Conservation (phyloP, 53 echinoderm and acorn worm species). For the Crossaster papposus region DNA sequence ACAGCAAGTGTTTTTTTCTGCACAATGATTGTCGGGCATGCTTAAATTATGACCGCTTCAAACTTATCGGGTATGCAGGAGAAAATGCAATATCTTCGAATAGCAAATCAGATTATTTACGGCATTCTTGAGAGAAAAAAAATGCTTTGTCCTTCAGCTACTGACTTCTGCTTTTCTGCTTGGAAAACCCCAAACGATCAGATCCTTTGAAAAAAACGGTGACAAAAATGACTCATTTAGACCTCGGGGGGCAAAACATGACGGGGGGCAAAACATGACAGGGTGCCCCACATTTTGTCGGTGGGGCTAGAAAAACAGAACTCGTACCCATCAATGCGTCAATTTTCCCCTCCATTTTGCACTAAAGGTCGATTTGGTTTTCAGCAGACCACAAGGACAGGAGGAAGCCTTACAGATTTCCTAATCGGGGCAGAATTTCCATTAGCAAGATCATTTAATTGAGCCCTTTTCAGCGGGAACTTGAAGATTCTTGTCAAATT, state of each 20-base stretch:
- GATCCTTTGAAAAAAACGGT: background rate
- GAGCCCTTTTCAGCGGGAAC: background rate
- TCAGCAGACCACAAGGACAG: background rate
- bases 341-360: conserved; percentile 22
- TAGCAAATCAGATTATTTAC: no score
- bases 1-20: no score
- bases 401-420: background rate
- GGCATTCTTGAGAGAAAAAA: no score
- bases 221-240: conserved; percentile 7
- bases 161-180: background rate
- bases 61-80: no score
- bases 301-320: background rate
- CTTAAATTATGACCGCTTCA: no score
- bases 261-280: background rate
- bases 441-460: background rate
- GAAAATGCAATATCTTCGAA: no score
- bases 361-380: conserved; percentile 2
- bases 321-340: background rate
- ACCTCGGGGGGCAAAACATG: conserved; percentile 12
- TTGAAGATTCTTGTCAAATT: background rate
- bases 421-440: conserved; percentile 26
- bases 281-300: conserved; percentile 25
- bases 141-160: background rate
- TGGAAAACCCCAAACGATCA: background rate
- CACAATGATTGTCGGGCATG: no score